These are phyloP conservation scores for Halichoeres trimaculatus DNA, from an alignment of 2,113 vertebrate species.

Conservation along the genomic window DNA sequence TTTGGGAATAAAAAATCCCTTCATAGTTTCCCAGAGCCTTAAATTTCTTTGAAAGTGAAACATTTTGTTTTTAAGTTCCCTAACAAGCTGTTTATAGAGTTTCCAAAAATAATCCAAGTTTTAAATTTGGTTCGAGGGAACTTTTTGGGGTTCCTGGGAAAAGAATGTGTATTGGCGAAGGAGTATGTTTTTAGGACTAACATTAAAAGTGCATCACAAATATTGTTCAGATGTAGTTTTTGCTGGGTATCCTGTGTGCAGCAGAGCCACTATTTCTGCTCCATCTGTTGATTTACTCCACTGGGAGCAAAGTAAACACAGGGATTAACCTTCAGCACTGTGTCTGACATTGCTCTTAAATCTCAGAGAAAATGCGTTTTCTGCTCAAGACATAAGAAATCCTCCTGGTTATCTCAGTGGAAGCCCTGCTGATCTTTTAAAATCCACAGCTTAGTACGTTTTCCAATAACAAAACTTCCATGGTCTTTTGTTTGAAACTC, in stretches of 20 bases:
- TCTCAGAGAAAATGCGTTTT: constrained; percentile 18
- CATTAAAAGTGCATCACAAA: constrained; percentile 6
- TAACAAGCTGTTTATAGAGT: too few relatives aligned
- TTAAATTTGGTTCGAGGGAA: too few relatives aligned
- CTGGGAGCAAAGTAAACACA: constrained; percentile 42
- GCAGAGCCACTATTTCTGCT: background rate
- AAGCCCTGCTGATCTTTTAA: background rate
- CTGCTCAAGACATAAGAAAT: constrained; percentile 22
- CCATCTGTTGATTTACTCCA: constrained; percentile 14
- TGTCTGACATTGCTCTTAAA: constrained; percentile 33
- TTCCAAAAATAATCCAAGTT: too few relatives aligned
- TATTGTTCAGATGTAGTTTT: constrained; percentile 3
- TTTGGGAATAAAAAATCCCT: too few relatives aligned
- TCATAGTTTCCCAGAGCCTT: too few relatives aligned
- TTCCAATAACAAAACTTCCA: background rate
- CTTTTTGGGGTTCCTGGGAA: constrained; percentile 14
- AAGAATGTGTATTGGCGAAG: background rate
- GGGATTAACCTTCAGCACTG: constrained; percentile 44
- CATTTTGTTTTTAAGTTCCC: background rate
- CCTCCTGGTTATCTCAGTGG: background rate
- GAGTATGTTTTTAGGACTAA: constrained; percentile 28
- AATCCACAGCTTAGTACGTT: background rate
- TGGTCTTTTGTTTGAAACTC: background rate
- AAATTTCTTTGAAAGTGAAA: background rate
- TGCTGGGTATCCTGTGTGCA: background rate